Evolutionary conservation across 2,113 vertebrate genomes (phyloP).

Genomic region (Galeopterus variegatus): DNA sequence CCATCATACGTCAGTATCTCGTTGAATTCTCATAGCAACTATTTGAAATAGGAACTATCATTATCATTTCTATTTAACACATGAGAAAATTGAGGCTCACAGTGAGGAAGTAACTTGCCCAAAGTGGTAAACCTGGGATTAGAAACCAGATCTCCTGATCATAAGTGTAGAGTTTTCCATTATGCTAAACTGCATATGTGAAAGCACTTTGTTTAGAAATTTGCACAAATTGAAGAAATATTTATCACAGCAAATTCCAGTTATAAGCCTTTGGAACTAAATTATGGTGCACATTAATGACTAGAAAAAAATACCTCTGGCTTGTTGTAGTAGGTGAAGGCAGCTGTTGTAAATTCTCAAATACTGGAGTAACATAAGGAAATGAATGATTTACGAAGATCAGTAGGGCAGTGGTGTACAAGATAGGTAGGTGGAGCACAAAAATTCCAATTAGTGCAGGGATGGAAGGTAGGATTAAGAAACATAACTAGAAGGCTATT

Average conservation of each 20-base stretch:
- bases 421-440: not conserved
- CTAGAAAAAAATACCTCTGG: not conserved
- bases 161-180: not conserved
- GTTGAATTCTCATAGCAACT: not conserved
- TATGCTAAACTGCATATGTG: not conserved
- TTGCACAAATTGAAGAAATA: not conserved
- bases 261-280: constrained; percentile 13
- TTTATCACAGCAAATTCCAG: not conserved
- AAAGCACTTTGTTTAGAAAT: constrained; percentile 8
- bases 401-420: not conserved
- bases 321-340: not conserved
- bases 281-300: not conserved
- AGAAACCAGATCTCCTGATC: not conserved
- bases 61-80: not conserved
- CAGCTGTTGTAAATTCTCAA: not conserved
- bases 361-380: not conserved
- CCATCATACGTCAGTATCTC: not conserved
- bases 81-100: not conserved
- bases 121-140: not conserved
- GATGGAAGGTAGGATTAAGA: not conserved
- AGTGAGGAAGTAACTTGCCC: not conserved
- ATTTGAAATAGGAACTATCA: not conserved
- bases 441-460: not conserved
- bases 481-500: not conserved
- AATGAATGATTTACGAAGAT: not conserved